Percentiles rank a stretch among this genome's conserved stretches.
Evolutionary conservation across 2,797 vertebrate species (phyloP).

Genomic region (Gobionotothen gibberifrons): DNA sequence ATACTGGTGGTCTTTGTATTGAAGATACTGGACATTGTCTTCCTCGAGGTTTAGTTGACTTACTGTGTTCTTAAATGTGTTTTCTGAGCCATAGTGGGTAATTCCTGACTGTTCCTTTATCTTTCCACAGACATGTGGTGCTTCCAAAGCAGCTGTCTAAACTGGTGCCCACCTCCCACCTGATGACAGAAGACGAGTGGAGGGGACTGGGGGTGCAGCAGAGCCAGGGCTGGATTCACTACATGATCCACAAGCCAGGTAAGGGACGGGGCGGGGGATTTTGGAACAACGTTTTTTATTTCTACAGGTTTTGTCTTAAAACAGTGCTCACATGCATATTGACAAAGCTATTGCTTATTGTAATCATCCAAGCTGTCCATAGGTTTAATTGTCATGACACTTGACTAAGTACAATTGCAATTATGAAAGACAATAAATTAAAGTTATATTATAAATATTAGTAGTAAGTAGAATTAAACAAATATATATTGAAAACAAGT

Average conservation of each 20-base stretch:
- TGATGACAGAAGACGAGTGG: conserved; percentile 88
- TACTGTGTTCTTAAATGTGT: not conserved
- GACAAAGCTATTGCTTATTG: not conserved
- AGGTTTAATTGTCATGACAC: no score
- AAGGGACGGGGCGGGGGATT: not conserved
- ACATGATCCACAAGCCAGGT: conserved; percentile 89
- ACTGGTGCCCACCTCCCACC: conserved; percentile 83
- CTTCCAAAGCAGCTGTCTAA: conserved; percentile 87
- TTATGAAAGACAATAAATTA: no score
- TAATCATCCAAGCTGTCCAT: not conserved
- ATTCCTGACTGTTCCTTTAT: not conserved
- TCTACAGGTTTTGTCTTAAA: not conserved
- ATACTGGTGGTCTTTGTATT: not conserved
- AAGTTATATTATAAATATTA: no score
- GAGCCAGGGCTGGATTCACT: conserved; percentile 87
- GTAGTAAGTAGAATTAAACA: no score
- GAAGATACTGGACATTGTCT: not conserved
- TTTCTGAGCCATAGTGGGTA: fast-evolving
- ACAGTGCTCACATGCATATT: not conserved
- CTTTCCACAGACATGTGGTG: conserved; percentile 80
- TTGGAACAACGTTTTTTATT: not conserved
- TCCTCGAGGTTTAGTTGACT: not conserved
- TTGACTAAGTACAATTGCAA: no score
- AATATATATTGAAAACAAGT: no score
- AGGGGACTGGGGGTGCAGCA: conserved; percentile 85